Percentiles rank a stretch among this genome's conserved stretches.
Evolutionary conservation across 2,113 vertebrate species (phyloP).

Genomic region (Trematomus loennbergii): DNA sequence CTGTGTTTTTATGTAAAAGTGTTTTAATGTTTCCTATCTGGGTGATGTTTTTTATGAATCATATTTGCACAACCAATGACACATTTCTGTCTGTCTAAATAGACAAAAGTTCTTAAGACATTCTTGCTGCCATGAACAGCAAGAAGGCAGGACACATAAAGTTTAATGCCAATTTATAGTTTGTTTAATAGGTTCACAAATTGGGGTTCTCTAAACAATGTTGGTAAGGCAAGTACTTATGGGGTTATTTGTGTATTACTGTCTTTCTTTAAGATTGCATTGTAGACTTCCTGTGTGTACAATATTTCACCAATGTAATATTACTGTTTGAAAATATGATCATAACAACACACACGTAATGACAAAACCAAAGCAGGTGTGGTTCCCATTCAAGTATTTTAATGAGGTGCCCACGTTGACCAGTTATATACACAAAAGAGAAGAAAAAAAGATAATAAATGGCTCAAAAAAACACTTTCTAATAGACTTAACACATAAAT

Average conservation of each 20-base stretch:
- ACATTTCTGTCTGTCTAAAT: too few species aligned
- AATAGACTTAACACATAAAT: conserved; percentile 36
- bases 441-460: conserved; percentile 8
- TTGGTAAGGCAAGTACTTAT: background rate
- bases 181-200: too few species aligned
- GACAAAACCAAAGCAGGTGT: background rate
- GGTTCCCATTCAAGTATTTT: conserved; percentile 47
- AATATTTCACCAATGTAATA: background rate
- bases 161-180: too few species aligned
- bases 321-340: background rate
- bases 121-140: too few species aligned
- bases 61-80: too few species aligned
- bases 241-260: too few species aligned
- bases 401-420: conserved; percentile 50
- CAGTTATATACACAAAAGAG: conserved; percentile 33
- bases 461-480: background rate
- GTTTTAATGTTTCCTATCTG: too few species aligned
- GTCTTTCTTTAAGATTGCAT: background rate
- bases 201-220: background rate
- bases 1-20: too few species aligned
- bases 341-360: background rate
- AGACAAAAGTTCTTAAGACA: too few species aligned
- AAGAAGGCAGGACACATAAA: too few species aligned
- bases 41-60: too few species aligned
- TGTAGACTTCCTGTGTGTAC: background rate